Evolutionary conservation across 2,888 invertebrate species (phyloP), one percentile per base, ranked within the genome.

Genomic region (Tetheella fluctuosa): DNA sequence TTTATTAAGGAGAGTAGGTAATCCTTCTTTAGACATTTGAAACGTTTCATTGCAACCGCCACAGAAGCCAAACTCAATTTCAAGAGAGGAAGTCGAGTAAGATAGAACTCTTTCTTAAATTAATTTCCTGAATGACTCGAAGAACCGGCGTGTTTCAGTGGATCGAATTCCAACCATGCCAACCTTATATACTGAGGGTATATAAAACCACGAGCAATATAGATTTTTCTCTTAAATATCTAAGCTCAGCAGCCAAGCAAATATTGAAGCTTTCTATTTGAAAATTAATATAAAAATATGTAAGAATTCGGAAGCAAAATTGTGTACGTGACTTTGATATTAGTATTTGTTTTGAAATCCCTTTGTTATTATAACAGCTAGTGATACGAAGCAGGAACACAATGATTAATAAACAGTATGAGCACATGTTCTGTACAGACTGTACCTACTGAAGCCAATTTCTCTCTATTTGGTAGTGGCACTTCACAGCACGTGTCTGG

Each of bases 101-200:
- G 64, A 69, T 63, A 55, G 63, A 74, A 69, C 68, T 72, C 60
- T 62, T 71, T 67, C 74, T 73, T 77, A 81, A 82, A 79, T 78
- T 80, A 76, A 79, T 82, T 83, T 82, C 79, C 77, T 71, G 76
- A 72, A 76, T 71, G 73, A 68, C 66, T 71, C 57, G 48, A 61
- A 57, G 56, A 30, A 59, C 67, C 65, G 65, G 58, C 69, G 60
- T 66, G 67, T 64, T 65, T 64, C 66, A 64, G 61, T 57, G 61
- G 66, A 74, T 77, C 74, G 68, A 77, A 73, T 74, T 64, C 67
- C 74, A 68, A 64, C 65, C 66, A 62, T 12, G 28, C 25, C 55
- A 34, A 55, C 34, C 23, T 12, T 34, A 55, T 55, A 20, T 55
- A 55, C 34, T n/a, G 55, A 23, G 12, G 20, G n/a, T 30, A 20